These are phyloP conservation scores for Thymelicus sylvestris DNA, from an alignment of 2,888 invertebrate species.

Conservation along the genomic window DNA sequence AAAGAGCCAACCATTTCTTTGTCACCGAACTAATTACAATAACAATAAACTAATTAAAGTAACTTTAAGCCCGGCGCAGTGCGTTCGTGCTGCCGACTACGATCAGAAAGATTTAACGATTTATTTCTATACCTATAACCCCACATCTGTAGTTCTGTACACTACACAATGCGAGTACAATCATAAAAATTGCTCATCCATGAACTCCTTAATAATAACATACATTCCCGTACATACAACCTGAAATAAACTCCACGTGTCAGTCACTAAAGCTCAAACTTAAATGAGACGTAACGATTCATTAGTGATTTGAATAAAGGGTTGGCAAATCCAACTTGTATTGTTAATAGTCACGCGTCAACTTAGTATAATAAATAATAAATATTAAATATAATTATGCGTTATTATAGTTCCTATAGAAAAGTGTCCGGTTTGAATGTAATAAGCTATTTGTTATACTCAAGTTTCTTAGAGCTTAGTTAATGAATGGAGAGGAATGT, in stretches of 20 bases:
- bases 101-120: slow-evolving; percentile 52
- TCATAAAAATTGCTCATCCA: slow-evolving; percentile 82
- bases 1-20: slow-evolving; percentile 33
- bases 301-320: slow-evolving; percentile 79
- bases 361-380: slow-evolving; percentile 52
- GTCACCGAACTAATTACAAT: slow-evolving; percentile 32
- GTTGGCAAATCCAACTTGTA: slow-evolving; percentile 82
- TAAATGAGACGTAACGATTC: slow-evolving; percentile 55
- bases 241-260: slow-evolving; percentile 48
- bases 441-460: slow-evolving; percentile 35
- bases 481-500: slow-evolving; percentile 37
- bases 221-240: slow-evolving; percentile 54
- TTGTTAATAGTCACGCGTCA: slow-evolving; percentile 82
- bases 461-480: slow-evolving; percentile 35
- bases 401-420: slow-evolving; percentile 77
- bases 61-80: slow-evolving; percentile 33
- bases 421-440: slow-evolving; percentile 45
- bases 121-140: slow-evolving; percentile 47
- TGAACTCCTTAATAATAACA: slow-evolving; percentile 73
- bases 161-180: slow-evolving; percentile 64
- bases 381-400: slow-evolving; percentile 71
- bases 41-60: slow-evolving; percentile 42
- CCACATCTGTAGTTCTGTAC: slow-evolving; percentile 54
- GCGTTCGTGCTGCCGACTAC: slow-evolving; percentile 49
- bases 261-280: slow-evolving; percentile 48